phyloP scores from a whole-genome alignment of 2,797 vertebrate genomes.

The Ctenopoma kingsleyae region DNA sequence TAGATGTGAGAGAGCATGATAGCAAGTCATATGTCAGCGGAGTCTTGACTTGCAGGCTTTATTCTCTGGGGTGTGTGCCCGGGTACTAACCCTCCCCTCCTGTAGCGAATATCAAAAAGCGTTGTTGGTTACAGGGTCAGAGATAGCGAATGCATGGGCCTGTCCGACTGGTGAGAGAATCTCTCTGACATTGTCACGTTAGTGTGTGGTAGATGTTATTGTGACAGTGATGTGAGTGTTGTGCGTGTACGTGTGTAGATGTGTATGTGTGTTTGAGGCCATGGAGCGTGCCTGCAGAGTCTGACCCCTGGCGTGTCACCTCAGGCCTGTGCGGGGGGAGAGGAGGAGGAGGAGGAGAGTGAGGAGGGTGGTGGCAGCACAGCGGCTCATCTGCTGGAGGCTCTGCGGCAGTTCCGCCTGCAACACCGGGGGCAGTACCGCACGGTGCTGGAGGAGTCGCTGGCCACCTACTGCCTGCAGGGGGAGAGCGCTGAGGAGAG shows the following conservation, averaged over 20 bases:
- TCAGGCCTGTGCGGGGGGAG: conserved; percentile 92
- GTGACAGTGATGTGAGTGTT: conserved; percentile 36
- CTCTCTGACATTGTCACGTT: conserved; percentile 37
- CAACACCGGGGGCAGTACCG: conserved; percentile 98
- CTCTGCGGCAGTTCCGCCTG: conserved; percentile 97
- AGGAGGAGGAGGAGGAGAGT: conserved; percentile 83
- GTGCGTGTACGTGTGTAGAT: conserved; percentile 36
- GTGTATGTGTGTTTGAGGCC: conserved; percentile 61
- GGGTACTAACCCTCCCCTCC: conserved; percentile 11
- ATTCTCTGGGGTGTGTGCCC: conserved; percentile 51
- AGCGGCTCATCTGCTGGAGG: conserved; percentile 93
- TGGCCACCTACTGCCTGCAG: conserved; percentile 91
- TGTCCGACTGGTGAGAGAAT: conserved; percentile 46
- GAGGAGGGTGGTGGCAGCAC: conserved; percentile 89
- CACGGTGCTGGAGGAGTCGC: conserved; percentile 95
- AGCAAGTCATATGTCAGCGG: conserved; percentile 26
- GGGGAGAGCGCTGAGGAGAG: conserved; percentile 64
- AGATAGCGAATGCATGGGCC: conserved; percentile 55
- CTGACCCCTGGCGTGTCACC: conserved; percentile 96
- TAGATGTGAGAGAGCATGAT: conserved; percentile 8
- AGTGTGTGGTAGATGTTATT: conserved; percentile 49
- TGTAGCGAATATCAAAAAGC: conserved; percentile 59
- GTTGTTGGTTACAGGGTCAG: conserved; percentile 67
- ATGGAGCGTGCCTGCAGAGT: conserved; percentile 78
- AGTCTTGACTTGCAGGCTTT: conserved; percentile 48